Conservation (phyloP, 2,113 vertebrate species). For the Hipposideros armiger region DNA sequence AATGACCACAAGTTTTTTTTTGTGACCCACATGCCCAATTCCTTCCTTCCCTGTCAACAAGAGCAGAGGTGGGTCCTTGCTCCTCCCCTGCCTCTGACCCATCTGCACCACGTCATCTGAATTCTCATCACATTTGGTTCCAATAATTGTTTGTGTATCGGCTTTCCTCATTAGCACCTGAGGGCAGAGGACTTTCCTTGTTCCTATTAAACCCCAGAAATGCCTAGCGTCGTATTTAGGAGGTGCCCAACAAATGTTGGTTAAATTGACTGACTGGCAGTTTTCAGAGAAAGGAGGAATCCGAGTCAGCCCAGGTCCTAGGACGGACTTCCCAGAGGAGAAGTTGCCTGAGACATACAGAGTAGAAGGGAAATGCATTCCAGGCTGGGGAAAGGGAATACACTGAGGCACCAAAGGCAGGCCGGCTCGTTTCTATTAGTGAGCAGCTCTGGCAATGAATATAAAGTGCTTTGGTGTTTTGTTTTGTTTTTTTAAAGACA, state of each 20-base stretch:
- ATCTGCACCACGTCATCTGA: neutral
- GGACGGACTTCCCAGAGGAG: slow-evolving; percentile 20
- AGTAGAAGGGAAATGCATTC: slow-evolving; percentile 43
- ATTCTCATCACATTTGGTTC: neutral
- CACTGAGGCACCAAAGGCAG: neutral
- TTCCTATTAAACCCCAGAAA: neutral
- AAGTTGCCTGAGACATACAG: slow-evolving; percentile 53
- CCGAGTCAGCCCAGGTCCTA: neutral
- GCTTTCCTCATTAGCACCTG: neutral
- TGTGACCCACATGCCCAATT: fast-evolving
- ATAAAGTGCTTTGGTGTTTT: slow-evolving; percentile 69
- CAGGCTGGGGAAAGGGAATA: slow-evolving; percentile 16
- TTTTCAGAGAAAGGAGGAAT: slow-evolving; percentile 24
- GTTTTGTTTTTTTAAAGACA: slow-evolving; percentile 69
- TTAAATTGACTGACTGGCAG: neutral
- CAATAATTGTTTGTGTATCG: neutral
- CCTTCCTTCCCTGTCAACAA: neutral
- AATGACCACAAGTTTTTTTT: neutral
- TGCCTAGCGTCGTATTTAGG: neutral
- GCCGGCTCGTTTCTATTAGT: slow-evolving; percentile 73
- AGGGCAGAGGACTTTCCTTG: slow-evolving; percentile 5
- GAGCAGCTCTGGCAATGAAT: slow-evolving; percentile 61
- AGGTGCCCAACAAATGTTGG: neutral
- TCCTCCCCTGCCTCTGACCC: neutral
- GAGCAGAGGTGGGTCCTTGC: neutral